These are phyloP conservation scores for Oxyscelio sp. DNA, from an alignment of 2,888 invertebrate genomes.

Conservation along the genomic window DNA sequence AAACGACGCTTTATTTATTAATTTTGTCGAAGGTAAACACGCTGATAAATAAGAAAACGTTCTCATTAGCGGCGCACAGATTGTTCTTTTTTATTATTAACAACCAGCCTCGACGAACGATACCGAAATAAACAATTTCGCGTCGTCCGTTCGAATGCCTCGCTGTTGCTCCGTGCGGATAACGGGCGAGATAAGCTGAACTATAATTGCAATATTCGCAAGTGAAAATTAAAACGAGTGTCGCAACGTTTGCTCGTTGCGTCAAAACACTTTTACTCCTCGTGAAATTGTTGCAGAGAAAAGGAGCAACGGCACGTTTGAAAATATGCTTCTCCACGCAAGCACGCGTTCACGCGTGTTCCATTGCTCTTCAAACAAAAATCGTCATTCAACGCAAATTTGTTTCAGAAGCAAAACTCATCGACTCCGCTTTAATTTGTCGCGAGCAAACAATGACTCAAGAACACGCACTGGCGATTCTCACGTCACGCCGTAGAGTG, in stretches of 20 bases:
- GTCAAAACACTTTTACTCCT: conserved; percentile 45
- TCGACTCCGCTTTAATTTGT: conserved; percentile 32
- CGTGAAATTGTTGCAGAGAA: background rate
- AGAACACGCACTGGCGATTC: conserved; percentile 1
- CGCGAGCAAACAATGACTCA: conserved; percentile 12
- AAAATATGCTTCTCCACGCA: background rate
- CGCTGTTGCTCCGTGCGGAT: no score
- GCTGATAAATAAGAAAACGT: no score
- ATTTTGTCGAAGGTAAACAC: no score
- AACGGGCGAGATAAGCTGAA: conserved; percentile 16
- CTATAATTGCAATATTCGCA: conserved; percentile 32
- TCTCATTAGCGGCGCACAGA: no score
- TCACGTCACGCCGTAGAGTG: background rate
- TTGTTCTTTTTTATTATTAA: no score
- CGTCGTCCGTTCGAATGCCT: no score
- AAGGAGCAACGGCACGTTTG: background rate
- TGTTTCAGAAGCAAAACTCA: no score
- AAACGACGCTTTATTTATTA: no score
- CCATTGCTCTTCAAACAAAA: no score
- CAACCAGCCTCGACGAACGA: no score
- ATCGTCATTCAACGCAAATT: conserved; percentile 2
- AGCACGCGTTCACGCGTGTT: no score
- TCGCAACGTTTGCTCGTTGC: conserved; percentile 29
- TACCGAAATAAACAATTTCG: no score
- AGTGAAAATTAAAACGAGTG: conserved; percentile 38